Evolutionary conservation across 2,888 invertebrate species (phyloP).

Genomic region (Linnaemya tessellans): DNA sequence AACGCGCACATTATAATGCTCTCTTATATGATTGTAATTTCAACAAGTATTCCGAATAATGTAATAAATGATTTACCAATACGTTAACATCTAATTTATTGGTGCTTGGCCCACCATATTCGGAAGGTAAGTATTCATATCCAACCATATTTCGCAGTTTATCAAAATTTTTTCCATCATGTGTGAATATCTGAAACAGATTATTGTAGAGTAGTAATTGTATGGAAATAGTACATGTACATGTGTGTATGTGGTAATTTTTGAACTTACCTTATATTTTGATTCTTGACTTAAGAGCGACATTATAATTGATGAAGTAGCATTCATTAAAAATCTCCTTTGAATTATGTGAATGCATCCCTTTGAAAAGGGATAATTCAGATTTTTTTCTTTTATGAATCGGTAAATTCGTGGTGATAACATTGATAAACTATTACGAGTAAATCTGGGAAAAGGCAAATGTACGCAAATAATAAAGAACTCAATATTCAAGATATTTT

Average conservation of each 20-base stretch:
- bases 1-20: not conserved
- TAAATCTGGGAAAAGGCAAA: slow-evolving; percentile 74
- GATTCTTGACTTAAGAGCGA: slow-evolving; percentile 80
- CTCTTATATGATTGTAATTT: slow-evolving; percentile 77
- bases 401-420: slow-evolving; percentile 78
- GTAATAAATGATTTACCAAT: slow-evolving; percentile 78
- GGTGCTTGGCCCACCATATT: slow-evolving; percentile 79
- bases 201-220: no score
- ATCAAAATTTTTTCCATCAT: slow-evolving; percentile 79
- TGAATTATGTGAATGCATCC: slow-evolving; percentile 80
- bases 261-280: slow-evolving; percentile 77
- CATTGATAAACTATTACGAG: slow-evolving; percentile 78
- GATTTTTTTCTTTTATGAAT: slow-evolving; percentile 79
- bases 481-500: no score
- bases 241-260: not conserved
- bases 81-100: slow-evolving; percentile 79
- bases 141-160: slow-evolving; percentile 80
- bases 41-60: slow-evolving; percentile 77
- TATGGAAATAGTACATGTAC: no score
- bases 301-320: slow-evolving; percentile 78
- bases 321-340: slow-evolving; percentile 79
- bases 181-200: slow-evolving; percentile 77
- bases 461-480: not conserved
- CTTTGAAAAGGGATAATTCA: slow-evolving; percentile 78
- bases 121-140: slow-evolving; percentile 78